Evolutionary conservation across 2,113 vertebrate species (phyloP), one percentile per base, ranked within the genome.

Genomic region (Rhinogobius similis): DNA sequence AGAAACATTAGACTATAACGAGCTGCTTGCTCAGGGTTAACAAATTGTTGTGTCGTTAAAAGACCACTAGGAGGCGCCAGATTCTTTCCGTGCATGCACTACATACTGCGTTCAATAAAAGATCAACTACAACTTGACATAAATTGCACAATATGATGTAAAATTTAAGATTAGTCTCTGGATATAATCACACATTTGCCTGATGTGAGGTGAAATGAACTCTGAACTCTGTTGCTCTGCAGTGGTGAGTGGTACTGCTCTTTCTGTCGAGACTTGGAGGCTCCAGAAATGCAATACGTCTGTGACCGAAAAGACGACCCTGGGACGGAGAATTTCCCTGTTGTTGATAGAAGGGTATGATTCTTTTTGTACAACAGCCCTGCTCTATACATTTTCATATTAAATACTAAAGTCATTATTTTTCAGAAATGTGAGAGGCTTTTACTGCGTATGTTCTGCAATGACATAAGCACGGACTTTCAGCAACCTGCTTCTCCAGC

Each of bases 191-290:
- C 44, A 8, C 44, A 20, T 3, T 5, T 46, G 16, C 44, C 16
- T 18, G 44, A 1, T 20, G 18, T 20, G 18, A 20, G 16, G 46
- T 20, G 4, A 44, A 55, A 41, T 46, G 43, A 41, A 18, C 43
- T 41, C 20, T 8, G 26, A 7, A 14, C 26, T 65, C 20, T 66
- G 41, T 56, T 68, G 78, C 53, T 48, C n/a, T 70, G 5, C 90
- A 99, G 98, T 5, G 98, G 97, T 7, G 97, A 98, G 62, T 99
- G 98, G 98, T 95, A 96, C 50, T 99, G 98, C 72, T 94, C 96
- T 0, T 94, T 99, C 68, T 99, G 98, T 81, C 92, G 96, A 26
- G 95, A 96, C 68, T 87, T 96, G 32, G 70, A 62, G 20, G 91
- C 92, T 5, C 96, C 98, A 0, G 97, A 99, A 90, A 93, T 99